Evolutionary conservation across 2,888 invertebrate genomes (phyloP).

Genomic region (Phrixothrix hirtus): DNA sequence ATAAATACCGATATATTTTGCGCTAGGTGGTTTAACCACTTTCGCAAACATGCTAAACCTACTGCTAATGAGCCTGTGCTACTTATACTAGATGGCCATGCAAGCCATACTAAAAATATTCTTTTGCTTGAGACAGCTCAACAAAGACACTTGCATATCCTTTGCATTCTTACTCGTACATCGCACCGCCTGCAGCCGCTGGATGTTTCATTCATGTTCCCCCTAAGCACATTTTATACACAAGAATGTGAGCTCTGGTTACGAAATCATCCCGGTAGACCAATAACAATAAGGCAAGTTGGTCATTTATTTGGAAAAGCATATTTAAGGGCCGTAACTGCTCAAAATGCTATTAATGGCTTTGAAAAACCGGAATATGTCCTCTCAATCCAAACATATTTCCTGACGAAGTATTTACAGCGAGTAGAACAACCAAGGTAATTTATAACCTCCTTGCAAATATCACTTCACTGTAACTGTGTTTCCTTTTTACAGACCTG

Average conservation of each 20-base stretch:
- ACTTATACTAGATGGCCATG: too few species aligned
- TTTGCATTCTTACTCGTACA: neutral
- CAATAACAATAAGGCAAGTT: neutral
- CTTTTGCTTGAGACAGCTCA: neutral
- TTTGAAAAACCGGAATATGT: neutral
- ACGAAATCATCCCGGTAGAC: neutral
- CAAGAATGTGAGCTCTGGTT: constrained; percentile 4
- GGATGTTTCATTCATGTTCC: constrained; percentile 1
- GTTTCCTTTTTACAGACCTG: neutral
- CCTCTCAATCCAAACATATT: neutral
- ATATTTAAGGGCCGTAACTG: neutral
- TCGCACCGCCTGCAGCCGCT: neutral
- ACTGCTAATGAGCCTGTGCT: neutral
- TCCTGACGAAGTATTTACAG: neutral
- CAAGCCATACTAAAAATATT: constrained; percentile 7
- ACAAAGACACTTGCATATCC: neutral
- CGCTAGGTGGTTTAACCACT: neutral
- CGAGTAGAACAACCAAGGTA: too few species aligned
- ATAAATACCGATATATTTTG: constrained; percentile 2
- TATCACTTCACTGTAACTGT: neutral
- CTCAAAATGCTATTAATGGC: neutral
- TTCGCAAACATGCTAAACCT: neutral
- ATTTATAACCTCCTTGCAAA: too few species aligned
- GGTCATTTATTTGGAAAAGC: constrained; percentile 1
- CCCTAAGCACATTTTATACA: neutral